phyloP scores from a whole-genome alignment of 2,888 invertebrate genomes.

The Drosophila austrosaltans region DNA sequence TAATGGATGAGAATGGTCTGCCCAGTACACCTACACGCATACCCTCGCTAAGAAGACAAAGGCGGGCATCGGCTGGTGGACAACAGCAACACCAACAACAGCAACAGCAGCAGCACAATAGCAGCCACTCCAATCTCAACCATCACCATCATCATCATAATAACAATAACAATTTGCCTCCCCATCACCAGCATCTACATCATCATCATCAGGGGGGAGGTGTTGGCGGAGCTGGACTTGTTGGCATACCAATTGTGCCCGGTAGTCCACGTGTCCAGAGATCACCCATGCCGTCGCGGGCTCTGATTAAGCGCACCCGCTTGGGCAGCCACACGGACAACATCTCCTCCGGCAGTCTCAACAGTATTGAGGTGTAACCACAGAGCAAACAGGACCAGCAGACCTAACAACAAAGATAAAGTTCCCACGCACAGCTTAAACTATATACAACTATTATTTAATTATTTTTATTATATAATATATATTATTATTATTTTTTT shows the following conservation, averaged over 20 bases:
- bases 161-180: conserved; percentile 68
- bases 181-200: conserved; percentile 56
- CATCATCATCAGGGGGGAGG: conserved; percentile 40
- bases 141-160: conserved; percentile 56
- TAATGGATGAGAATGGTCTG: conserved; percentile 65
- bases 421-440: conserved; percentile 26
- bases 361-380: conserved; percentile 83
- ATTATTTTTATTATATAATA: not conserved
- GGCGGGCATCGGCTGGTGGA: conserved; percentile 72
- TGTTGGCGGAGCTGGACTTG: conserved; percentile 60
- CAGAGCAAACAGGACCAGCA: not conserved
- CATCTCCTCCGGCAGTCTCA: conserved; percentile 83
- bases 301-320: conserved; percentile 82
- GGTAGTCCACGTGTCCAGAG: conserved; percentile 83
- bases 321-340: conserved; percentile 83
- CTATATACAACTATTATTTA: conserved; percentile 2
- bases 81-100: not conserved
- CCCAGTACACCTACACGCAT: conserved; percentile 75
- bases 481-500: not conserved
- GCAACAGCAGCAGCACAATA: conserved; percentile 57
- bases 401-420: conserved; percentile 9
- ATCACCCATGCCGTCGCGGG: conserved; percentile 83
- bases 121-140: conserved; percentile 70
- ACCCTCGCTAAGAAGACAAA: conserved; percentile 81
- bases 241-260: conserved; percentile 81